Percentiles rank a stretch among this genome's conserved stretches.
Conservation (phyloP, 92 coral and sea anemone genomes). For the Parazoanthus atlanticus region DNA sequence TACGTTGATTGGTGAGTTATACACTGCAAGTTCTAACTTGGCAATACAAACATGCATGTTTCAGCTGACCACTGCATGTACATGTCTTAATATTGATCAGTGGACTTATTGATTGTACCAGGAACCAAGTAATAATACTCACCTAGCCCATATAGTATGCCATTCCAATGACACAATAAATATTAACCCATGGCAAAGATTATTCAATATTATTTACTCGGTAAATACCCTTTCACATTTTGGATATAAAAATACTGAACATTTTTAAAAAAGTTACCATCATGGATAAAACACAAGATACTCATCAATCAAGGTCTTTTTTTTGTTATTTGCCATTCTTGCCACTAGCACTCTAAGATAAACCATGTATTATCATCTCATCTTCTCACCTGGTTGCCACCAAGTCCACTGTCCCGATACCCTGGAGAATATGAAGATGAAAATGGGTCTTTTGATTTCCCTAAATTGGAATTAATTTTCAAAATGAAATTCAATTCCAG, state of each 20-base stretch:
- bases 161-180: too few relatives aligned
- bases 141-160: too few relatives aligned
- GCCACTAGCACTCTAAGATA: not conserved
- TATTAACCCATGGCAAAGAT: too few relatives aligned
- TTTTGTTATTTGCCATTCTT: not conserved
- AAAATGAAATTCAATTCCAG: not conserved
- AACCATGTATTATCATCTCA: not conserved
- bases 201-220: too few relatives aligned
- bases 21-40: too few relatives aligned
- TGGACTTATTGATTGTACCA: too few relatives aligned
- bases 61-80: too few relatives aligned
- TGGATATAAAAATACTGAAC: not conserved
- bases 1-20: too few relatives aligned
- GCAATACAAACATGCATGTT: too few relatives aligned
- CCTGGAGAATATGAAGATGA: constrained; percentile 64
- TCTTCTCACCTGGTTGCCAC: constrained; percentile 73
- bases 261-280: not conserved
- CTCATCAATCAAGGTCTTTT: not conserved
- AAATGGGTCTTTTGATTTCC: constrained; percentile 53
- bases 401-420: constrained; percentile 78
- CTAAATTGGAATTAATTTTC: constrained; percentile 6
- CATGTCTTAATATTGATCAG: too few relatives aligned
- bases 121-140: too few relatives aligned
- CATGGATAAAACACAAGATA: not conserved
- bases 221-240: not conserved